Percentiles rank a stretch among this genome's conserved stretches.
phyloP scores from a whole-genome alignment of 2,113 vertebrate species.

The Carollia perspicillata region DNA sequence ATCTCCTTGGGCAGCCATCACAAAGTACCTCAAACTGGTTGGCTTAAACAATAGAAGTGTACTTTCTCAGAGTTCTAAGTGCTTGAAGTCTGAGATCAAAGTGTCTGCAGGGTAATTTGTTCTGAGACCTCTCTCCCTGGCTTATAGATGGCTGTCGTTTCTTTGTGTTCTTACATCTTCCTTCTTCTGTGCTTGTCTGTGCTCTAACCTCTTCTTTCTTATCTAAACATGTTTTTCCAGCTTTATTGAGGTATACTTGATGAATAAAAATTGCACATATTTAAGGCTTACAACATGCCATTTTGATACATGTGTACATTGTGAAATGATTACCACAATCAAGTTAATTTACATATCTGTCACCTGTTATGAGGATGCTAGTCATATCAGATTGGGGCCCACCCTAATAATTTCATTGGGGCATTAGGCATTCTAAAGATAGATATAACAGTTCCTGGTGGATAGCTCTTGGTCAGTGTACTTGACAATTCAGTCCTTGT shows the following conservation, averaged over 20 bases:
- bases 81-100: neutral
- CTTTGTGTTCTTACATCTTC: neutral
- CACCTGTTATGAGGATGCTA: neutral
- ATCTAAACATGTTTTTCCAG: neutral
- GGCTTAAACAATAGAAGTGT: neutral
- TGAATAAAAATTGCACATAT: neutral
- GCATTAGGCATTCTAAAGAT: neutral
- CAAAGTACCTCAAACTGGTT: neutral
- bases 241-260: neutral
- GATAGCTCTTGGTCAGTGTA: neutral
- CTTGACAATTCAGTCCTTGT: neutral
- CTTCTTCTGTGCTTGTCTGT: neutral
- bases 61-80: neutral
- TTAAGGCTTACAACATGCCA: neutral
- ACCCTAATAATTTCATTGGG: neutral
- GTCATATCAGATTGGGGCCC: neutral
- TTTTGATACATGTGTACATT: neutral
- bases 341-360: neutral
- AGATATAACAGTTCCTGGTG: neutral
- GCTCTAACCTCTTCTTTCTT: neutral
- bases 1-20: neutral
- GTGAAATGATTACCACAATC: neutral
- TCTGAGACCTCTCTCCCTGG: neutral
- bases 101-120: neutral
- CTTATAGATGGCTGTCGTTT: neutral